Evolutionary conservation across 2,888 invertebrate species (phyloP).

Genomic region (Aricia artaxerxes): DNA sequence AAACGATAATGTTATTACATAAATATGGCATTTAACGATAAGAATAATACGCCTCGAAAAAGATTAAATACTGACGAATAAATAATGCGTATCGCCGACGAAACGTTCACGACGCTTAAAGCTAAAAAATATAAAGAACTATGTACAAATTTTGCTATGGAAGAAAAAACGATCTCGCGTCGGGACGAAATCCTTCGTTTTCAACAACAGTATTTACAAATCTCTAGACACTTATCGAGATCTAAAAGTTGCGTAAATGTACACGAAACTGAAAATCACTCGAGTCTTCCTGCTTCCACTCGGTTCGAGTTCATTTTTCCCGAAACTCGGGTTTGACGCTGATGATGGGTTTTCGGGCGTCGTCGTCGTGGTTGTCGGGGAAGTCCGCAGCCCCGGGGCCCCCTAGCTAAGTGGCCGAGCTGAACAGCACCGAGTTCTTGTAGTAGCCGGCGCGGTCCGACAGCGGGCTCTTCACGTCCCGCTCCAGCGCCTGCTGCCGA

Average conservation of each 20-base stretch:
- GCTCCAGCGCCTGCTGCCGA: conserved; percentile 88
- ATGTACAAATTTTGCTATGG: conserved; percentile 81
- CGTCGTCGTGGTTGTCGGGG: conserved; percentile 68
- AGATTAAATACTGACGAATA: conserved; percentile 75
- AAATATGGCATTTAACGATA: conserved; percentile 79
- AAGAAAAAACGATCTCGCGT: conserved; percentile 70
- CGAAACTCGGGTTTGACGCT: conserved; percentile 79
- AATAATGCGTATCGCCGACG: conserved; percentile 73
- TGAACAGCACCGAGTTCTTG: conserved; percentile 94
- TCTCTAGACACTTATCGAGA: conserved; percentile 64
- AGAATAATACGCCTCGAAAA: conserved; percentile 73
- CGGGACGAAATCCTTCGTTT: conserved; percentile 61
- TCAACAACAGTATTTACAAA: conserved; percentile 77
- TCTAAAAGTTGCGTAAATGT: conserved; percentile 45
- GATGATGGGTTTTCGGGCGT: conserved; percentile 75
- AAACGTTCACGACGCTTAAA: conserved; percentile 64
- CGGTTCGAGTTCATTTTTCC: conserved; percentile 56
- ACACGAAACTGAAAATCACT: conserved; percentile 31
- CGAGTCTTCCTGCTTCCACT: conserved; percentile 44
- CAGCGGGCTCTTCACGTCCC: conserved; percentile 92
- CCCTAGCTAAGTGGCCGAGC: conserved; percentile 88
- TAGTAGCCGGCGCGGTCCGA: conserved; percentile 91
- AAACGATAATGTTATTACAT: conserved; percentile 72
- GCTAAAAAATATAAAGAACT: conserved; percentile 65
- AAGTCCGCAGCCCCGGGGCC: conserved; percentile 63